phyloP scores from a whole-genome alignment of 1,140 invertebrate species.

The Galendromus occidentalis region DNA sequence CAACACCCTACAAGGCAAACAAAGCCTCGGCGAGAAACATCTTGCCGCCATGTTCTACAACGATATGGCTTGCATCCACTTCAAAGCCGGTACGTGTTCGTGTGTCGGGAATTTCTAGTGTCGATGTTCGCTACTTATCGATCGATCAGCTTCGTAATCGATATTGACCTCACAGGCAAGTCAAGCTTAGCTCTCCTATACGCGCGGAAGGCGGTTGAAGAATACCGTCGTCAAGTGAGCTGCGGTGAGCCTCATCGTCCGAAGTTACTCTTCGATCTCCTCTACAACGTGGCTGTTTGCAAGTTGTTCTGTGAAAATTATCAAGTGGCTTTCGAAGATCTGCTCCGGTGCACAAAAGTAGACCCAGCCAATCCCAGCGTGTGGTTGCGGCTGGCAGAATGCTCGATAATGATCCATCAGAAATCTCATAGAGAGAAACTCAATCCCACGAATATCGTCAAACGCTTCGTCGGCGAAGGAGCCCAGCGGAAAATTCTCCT shows the following conservation, averaged over 20 bases:
- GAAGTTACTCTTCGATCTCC: conserved; percentile 29
- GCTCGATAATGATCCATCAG: conserved; percentile 34
- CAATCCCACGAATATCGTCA: conserved; percentile 38
- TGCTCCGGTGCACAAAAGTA: conserved; percentile 62
- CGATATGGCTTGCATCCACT: conserved; percentile 68
- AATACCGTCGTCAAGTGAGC: neutral
- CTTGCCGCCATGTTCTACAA: conserved; percentile 57
- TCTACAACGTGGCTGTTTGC: conserved; percentile 76
- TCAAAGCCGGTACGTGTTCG: conserved; percentile 64
- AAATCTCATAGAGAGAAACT: conserved; percentile 42
- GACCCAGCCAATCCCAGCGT: conserved; percentile 68
- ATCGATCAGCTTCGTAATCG: neutral
- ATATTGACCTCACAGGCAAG: neutral
- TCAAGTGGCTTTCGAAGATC: conserved; percentile 66
- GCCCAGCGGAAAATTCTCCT: conserved; percentile 44
- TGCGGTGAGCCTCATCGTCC: neutral
- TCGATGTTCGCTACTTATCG: neutral
- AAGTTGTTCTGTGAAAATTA: conserved; percentile 57
- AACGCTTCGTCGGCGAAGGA: conserved; percentile 39
- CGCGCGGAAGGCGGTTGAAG: neutral
- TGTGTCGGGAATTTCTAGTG: conserved; percentile 35
- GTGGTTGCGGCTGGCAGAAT: conserved; percentile 81
- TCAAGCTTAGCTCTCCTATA: neutral
- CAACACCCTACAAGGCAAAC: conserved; percentile 32
- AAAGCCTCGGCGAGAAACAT: conserved; percentile 31